Base-by-base conservation (phyloP, 2,797 vertebrate genomes). In the Neosilurus mollespiculum region DNA sequence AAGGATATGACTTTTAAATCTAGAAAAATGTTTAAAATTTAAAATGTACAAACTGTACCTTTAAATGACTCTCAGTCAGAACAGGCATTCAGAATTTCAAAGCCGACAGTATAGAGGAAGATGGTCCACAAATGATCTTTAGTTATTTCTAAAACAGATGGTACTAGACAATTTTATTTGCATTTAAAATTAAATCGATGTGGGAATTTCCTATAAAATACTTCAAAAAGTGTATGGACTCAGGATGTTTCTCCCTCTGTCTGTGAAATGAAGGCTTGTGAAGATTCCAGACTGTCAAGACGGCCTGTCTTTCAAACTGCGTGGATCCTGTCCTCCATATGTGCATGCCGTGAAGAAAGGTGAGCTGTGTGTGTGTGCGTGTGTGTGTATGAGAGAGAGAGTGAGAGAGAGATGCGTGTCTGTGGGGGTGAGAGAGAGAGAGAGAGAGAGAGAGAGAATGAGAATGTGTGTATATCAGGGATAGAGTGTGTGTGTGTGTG, bases 311-410 rank as follows among this genome's bases (percentile, higher is more conserved):
- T 98, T 99, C 92, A 96, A 96, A 94, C 96, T 99, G 70, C 93
- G 92, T 0, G 97, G 98, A 87, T 94, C 93, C 22, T 90, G 94
- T 62, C 98, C 98, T 1, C 96, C 98, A 0, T 96, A 96, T 0
- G 93, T 99, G 86, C 95, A 96, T 0, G 97, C 97, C 0, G 96
- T 99, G 70, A 96, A 96, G 81, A 96, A 96, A 96, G 98, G 98
- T 99, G 85, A 92, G 94, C 78, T 37, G 51, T 22, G 51, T 73
- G 12, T 24, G 6, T 53, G 22, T 53, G 8, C 11, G 69, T 11
- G 18, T 22, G 51, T 22, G 51, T 73, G 12, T 24, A 0, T 43
- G 43, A 30, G 30, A 30, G 30, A 30, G 30, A 30, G 30, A 30
- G 30, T 30, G 30, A 30, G 30, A 30, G 30, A 30, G 30, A 30